phyloP scores from a whole-genome alignment of 2,113 vertebrate species.

The Thamnaconus septentrionalis region DNA sequence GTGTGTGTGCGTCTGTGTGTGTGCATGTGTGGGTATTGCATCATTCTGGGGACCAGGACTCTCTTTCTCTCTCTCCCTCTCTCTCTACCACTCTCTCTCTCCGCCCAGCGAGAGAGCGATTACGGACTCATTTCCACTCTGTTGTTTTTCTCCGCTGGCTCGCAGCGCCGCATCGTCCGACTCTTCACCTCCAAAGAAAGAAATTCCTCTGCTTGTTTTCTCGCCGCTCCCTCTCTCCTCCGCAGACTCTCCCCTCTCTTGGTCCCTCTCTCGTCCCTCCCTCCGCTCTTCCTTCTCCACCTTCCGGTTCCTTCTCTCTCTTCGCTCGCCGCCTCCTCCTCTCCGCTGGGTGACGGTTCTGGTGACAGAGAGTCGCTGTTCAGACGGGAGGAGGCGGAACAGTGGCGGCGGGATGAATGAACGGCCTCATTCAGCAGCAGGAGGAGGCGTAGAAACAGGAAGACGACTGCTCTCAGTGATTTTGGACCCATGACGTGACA shows the following conservation, averaged over 20 bases:
- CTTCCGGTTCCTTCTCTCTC: constrained; percentile 31
- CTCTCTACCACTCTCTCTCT: too few species aligned
- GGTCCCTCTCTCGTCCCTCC: constrained; percentile 35
- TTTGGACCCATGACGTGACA: too few species aligned
- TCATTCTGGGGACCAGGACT: too few species aligned
- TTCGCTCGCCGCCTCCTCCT: constrained; percentile 15
- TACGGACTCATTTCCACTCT: constrained; percentile 19
- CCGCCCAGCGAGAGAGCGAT: constrained; percentile 1
- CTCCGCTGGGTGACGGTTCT: constrained; percentile 40
- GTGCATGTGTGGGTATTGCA: too few species aligned
- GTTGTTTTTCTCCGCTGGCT: constrained; percentile 3
- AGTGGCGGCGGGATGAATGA: constrained; percentile 34
- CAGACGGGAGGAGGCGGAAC: constrained; percentile 22
- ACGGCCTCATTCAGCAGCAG: constrained; percentile 47
- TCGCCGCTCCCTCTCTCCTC: background rate
- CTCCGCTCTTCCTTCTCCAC: constrained; percentile 37
- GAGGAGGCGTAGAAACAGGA: constrained; percentile 21
- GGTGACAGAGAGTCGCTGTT: constrained; percentile 32
- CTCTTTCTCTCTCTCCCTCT: too few species aligned
- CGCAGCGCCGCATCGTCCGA: constrained; percentile 3
- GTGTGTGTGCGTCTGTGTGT: background rate
- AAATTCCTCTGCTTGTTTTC: constrained; percentile 9
- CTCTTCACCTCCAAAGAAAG: constrained; percentile 7
- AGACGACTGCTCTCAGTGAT: too few species aligned
- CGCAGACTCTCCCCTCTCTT: constrained; percentile 29